These are phyloP conservation scores for Musca domestica DNA, from an alignment of 1,140 invertebrate genomes.

Conservation along the genomic window DNA sequence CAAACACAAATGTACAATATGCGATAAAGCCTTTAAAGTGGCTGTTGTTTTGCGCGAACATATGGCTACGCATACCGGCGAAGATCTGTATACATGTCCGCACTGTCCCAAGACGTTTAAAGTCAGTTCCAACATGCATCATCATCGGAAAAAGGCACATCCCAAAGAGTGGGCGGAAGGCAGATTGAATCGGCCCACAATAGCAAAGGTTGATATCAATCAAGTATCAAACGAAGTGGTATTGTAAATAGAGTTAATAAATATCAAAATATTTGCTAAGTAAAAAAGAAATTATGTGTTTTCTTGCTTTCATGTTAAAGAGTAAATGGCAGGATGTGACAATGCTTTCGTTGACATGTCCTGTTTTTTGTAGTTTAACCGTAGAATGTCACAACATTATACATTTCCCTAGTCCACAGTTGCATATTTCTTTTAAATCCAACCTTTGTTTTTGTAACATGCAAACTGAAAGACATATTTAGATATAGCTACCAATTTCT, in stretches of 20 bases:
- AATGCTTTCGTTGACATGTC: too few relatives aligned
- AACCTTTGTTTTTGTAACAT: too few relatives aligned
- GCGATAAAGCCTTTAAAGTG: slow-evolving; percentile 37
- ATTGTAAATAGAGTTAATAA: slow-evolving; percentile 34
- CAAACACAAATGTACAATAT: slow-evolving; percentile 37
- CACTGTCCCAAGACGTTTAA: slow-evolving; percentile 44
- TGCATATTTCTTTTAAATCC: too few relatives aligned
- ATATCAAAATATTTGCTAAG: too few relatives aligned
- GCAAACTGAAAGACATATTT: too few relatives aligned
- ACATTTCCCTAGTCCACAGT: too few relatives aligned
- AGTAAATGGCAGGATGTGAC: too few relatives aligned
- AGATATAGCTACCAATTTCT: too few relatives aligned
- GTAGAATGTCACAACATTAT: too few relatives aligned
- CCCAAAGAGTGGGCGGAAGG: slow-evolving; percentile 32
- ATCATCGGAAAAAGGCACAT: slow-evolving; percentile 38
- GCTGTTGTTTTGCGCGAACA: slow-evolving; percentile 33
- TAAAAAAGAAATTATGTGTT: too few relatives aligned
- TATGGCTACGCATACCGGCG: slow-evolving; percentile 42
- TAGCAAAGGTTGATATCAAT: slow-evolving; percentile 8
- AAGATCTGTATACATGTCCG: slow-evolving; percentile 38
- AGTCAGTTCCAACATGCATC: slow-evolving; percentile 38
- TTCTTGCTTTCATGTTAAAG: too few relatives aligned
- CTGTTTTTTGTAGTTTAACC: too few relatives aligned
- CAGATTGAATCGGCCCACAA: slow-evolving; percentile 4
- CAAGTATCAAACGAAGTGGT: slow-evolving; percentile 4